These are phyloP conservation scores for Malurus splendens DNA, from an alignment of 2,797 vertebrate species.

Conservation along the genomic window DNA sequence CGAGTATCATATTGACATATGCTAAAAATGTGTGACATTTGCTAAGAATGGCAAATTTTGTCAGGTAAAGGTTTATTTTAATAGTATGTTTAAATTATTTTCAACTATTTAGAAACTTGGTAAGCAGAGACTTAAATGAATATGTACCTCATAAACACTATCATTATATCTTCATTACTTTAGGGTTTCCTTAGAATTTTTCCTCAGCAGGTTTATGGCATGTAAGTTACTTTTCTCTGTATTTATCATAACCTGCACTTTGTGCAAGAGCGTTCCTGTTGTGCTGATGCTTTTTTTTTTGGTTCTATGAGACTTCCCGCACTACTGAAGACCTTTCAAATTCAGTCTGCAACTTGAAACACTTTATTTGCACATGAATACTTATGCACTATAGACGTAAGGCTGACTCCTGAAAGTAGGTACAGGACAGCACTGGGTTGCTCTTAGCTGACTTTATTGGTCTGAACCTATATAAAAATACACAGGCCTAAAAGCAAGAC, in stretches of 20 bases:
- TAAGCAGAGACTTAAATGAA: background rate
- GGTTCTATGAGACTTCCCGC: background rate
- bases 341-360: background rate
- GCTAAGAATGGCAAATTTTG: background rate
- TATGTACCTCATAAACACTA: background rate
- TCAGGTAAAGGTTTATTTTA: background rate
- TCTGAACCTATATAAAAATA: background rate
- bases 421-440: background rate
- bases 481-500: background rate
- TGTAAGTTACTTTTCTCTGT: background rate
- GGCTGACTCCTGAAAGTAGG: background rate
- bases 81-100: background rate
- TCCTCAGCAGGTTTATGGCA: background rate
- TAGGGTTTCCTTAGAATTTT: background rate
- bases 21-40: background rate
- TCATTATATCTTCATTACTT: background rate
- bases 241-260: background rate
- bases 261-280: background rate
- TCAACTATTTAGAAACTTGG: background rate
- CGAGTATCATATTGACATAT: background rate
- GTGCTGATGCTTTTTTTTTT: background rate
- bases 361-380: background rate
- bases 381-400: background rate
- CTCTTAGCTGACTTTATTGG: background rate
- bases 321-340: background rate